A percentile compares a stretch with the other conserved stretches of the same genome.
Conservation (phyloP, 2,888 invertebrate species). For the Parnassius glacialis region DNA sequence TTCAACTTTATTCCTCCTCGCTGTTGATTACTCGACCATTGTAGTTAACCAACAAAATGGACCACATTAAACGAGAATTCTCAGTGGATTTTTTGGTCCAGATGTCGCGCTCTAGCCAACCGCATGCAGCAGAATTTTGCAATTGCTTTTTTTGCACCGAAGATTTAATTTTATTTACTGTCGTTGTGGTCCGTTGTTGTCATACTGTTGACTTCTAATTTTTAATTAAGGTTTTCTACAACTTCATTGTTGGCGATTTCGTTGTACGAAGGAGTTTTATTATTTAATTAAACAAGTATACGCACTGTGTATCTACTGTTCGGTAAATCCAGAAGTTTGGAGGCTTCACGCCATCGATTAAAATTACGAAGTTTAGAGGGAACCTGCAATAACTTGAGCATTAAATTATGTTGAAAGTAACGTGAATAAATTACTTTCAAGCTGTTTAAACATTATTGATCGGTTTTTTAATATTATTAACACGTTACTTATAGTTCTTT, state of each 20-base stretch:
- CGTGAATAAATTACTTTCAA: constrained; percentile 22
- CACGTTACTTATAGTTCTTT: too few species aligned
- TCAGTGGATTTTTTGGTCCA: constrained; percentile 30
- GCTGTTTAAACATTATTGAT: constrained; percentile 18
- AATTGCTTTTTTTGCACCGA: constrained; percentile 31
- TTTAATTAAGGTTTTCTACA: constrained; percentile 57
- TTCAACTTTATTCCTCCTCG: constrained; percentile 4
- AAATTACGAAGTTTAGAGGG: constrained; percentile 23
- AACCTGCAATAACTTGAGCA: constrained; percentile 22
- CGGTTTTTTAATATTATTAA: constrained; percentile 10
- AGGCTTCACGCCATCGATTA: constrained; percentile 22
- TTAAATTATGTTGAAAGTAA: constrained; percentile 25
- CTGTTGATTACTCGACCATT: constrained; percentile 20
- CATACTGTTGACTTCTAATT: constrained; percentile 56
- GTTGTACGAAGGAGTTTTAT: not conserved
- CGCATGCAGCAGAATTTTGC: constrained; percentile 25
- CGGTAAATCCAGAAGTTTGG: constrained; percentile 15
- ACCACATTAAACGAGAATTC: constrained; percentile 28
- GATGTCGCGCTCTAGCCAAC: constrained; percentile 23
- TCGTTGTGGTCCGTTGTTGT: constrained; percentile 50
- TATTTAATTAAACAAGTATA: constrained; percentile 9
- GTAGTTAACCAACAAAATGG: constrained; percentile 25
- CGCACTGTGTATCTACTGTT: constrained; percentile 8
- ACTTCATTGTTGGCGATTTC: constrained; percentile 18
- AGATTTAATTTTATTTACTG: constrained; percentile 67